Conservation (phyloP, 2,113 vertebrate genomes). For the Tonatia bakeri region DNA sequence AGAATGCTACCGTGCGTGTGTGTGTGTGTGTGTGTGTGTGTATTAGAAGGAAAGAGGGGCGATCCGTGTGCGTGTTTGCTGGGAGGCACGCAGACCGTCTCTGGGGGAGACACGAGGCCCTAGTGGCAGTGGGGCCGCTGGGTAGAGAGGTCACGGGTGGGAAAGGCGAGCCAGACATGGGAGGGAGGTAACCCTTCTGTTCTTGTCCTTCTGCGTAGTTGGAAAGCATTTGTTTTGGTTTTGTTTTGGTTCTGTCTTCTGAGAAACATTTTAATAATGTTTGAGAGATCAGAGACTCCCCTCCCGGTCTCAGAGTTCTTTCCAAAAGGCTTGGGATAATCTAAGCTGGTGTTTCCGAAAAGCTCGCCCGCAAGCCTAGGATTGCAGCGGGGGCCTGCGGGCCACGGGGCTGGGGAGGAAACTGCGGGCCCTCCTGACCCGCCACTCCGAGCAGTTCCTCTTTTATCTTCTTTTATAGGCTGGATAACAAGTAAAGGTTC, state of each 20-base stretch:
- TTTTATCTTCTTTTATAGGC: constrained; percentile 5
- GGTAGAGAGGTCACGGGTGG: background rate
- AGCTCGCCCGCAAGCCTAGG: background rate
- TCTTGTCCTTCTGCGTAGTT: background rate
- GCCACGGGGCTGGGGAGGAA: background rate
- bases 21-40: background rate
- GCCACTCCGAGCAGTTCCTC: background rate
- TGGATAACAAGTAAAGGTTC: background rate
- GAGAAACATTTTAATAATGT: background rate
- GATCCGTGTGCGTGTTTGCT: background rate
- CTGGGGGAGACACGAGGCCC: background rate
- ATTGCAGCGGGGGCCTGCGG: background rate
- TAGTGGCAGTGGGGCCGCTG: background rate
- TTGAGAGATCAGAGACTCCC: background rate
- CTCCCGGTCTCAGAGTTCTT: background rate
- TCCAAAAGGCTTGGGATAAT: background rate
- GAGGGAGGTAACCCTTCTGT: background rate
- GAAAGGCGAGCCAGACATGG: background rate
- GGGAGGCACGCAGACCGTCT: background rate
- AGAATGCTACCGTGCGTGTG: background rate
- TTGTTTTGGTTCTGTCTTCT: background rate
- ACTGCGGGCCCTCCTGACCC: background rate
- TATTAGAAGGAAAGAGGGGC: no score
- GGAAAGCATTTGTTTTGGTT: background rate
- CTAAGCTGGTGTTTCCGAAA: background rate